Percentiles rank a stretch among this genome's conserved stretches.
phyloP scores from a whole-genome alignment of 37 sponge, comb jelly and placozoan genomes.

The Crambe crambe region DNA sequence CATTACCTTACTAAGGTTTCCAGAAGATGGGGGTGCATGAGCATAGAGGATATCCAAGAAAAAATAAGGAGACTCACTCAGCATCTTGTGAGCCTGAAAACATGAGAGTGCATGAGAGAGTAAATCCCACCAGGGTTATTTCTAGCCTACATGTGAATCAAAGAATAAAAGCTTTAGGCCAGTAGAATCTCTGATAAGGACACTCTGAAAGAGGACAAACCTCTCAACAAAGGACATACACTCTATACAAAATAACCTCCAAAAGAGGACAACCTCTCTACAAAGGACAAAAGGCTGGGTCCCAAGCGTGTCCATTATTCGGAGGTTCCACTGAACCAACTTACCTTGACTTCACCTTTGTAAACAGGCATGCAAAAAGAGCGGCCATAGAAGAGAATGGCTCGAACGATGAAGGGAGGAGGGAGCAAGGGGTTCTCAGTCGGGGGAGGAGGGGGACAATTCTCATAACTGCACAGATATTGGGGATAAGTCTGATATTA shows the following conservation, averaged over 20 bases:
- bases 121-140: too few relatives aligned
- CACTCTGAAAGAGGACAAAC: not conserved
- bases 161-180: not conserved
- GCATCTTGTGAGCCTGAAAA: slow-evolving; percentile 53
- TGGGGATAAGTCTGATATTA: too few relatives aligned
- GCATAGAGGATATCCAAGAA: slow-evolving; percentile 82
- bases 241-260: not conserved
- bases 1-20: slow-evolving; percentile 61
- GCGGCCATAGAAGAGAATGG: slow-evolving; percentile 67
- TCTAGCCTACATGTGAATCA: not conserved
- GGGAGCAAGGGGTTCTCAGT: slow-evolving; percentile 42
- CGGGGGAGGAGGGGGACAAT: slow-evolving; percentile 45
- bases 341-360: slow-evolving; percentile 58
- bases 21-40: slow-evolving; percentile 45
- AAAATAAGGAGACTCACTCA: slow-evolving; percentile 71
- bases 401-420: slow-evolving; percentile 69
- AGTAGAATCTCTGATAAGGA: not conserved
- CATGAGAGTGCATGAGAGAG: slow-evolving; percentile 9
- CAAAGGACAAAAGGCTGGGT: not conserved
- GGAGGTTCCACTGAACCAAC: not conserved
- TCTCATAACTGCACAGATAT: slow-evolving; percentile 38
- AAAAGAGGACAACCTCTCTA: not conserved
- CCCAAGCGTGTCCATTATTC: not conserved
- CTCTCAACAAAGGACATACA: not conserved
- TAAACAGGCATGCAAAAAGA: slow-evolving; percentile 67